Base-by-base conservation (phyloP, 1,140 invertebrate species). In the Ceratoteleas bidentatus region DNA sequence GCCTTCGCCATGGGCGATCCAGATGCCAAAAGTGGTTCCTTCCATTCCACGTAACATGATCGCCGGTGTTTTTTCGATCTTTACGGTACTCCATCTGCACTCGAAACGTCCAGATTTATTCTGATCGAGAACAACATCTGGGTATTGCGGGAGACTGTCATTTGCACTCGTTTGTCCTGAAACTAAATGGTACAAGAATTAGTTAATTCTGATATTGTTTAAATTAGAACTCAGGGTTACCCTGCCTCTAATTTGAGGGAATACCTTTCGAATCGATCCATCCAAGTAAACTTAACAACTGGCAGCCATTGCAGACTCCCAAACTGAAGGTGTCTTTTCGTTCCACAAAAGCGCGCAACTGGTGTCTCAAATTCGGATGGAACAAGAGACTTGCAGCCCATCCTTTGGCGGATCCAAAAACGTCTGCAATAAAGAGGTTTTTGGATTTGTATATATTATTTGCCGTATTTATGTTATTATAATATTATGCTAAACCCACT, bases 1-100 rank as follows among this genome's bases (percentile, higher is more conserved):
- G 85, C 98, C 98, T 93, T 99, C 98, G 3, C 97, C 98, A 87
- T 99, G 98, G n/a, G 98, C 97, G 24, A 98, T 94, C 98, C 98
- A 99, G 75, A 99, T 95, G 10, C 98, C 98, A 24, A 99, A 92
- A 0, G 95, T 91, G 3, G 95, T 95, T 6, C 93, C 94, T 66
- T 95, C 94, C 98, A 99, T 98, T 5, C 94, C 96, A 80, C 92
- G 90, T 56, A 99, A 92, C 97, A 99, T 98, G 8, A 99, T 95
- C 0, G 96, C 91, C 2, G 94, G 93, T 15, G 94, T 94, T 81
- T 93, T 92, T 49, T 94, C 90, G 58, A 99, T 95, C 81, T 92
- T 94, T 0, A 99, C 95, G 0, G 96, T 96, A 15, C 93, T 94
- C 95, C 97, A 99, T 24, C 98, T 94, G 77, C 97, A 98, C 88